These are phyloP conservation scores for Tenualosa thibaudeaui DNA, from an alignment of 2,797 vertebrate species.

Conservation along the genomic window DNA sequence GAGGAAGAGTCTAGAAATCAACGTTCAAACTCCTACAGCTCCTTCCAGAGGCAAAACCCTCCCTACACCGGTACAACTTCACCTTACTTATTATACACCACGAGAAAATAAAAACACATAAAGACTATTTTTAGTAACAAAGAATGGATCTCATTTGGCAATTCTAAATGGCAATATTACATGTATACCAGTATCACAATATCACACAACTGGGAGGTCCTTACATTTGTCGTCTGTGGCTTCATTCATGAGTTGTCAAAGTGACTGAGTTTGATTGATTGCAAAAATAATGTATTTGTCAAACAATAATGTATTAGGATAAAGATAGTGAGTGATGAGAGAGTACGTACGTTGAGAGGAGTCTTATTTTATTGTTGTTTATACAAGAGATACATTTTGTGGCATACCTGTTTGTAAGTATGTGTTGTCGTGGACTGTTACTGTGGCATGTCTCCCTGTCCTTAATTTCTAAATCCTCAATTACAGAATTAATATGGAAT, in stretches of 20 bases:
- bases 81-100: slow-evolving; percentile 73
- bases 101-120: neutral
- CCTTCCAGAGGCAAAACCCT: slow-evolving; percentile 96
- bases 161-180: neutral
- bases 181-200: no score
- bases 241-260: neutral
- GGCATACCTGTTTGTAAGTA: neutral
- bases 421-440: neutral
- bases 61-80: slow-evolving; percentile 87
- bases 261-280: no score
- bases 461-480: neutral
- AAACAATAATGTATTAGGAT: no score
- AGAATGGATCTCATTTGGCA: slow-evolving; percentile 28
- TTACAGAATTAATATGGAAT: neutral
- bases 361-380: neutral
- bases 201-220: neutral
- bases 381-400: neutral
- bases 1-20: slow-evolving; percentile 95
- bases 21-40: slow-evolving; percentile 82
- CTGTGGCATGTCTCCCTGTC: neutral
- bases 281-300: no score
- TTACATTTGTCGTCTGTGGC: neutral
- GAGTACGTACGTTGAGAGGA: neutral
- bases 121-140: neutral
- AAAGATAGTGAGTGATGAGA: neutral